Percentiles rank a stretch among this genome's conserved stretches.
These are phyloP conservation scores for Trachelus tabidus DNA, from an alignment of 2,888 invertebrate genomes.

Conservation along the genomic window DNA sequence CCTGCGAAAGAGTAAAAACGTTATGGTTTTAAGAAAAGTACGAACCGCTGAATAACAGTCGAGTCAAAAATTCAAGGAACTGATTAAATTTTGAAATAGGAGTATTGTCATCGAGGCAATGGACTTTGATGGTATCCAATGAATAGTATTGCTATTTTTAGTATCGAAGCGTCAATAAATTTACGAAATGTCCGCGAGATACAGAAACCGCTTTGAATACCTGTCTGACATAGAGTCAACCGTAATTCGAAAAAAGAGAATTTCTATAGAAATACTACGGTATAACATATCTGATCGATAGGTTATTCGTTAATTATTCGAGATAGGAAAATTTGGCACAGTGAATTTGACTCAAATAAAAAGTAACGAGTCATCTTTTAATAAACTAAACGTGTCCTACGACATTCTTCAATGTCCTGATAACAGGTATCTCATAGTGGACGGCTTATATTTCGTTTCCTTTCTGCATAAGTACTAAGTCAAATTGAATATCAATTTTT, in stretches of 20 bases:
- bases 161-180: too few species aligned
- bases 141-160: background rate
- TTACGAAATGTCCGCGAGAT: background rate
- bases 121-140: background rate
- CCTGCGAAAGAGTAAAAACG: constrained; percentile 38
- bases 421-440: background rate
- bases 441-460: too few species aligned
- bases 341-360: background rate
- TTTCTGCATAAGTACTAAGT: too few species aligned
- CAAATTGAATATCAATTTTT: too few species aligned
- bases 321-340: background rate
- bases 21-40: background rate
- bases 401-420: background rate
- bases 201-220: background rate
- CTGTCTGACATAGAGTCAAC: background rate
- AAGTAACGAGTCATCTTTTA: background rate
- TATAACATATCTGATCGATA: background rate
- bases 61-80: background rate
- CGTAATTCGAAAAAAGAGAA: background rate
- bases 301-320: background rate
- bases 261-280: background rate
- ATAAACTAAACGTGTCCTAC: background rate
- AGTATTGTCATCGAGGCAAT: background rate
- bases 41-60: background rate
- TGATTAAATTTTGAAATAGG: background rate